Percentiles rank a stretch among this genome's conserved stretches.
These are phyloP conservation scores for Hydractinia echinata DNA, from an alignment of 30 jellyfish, hydroid and myxozoan species.

Conservation along the genomic window DNA sequence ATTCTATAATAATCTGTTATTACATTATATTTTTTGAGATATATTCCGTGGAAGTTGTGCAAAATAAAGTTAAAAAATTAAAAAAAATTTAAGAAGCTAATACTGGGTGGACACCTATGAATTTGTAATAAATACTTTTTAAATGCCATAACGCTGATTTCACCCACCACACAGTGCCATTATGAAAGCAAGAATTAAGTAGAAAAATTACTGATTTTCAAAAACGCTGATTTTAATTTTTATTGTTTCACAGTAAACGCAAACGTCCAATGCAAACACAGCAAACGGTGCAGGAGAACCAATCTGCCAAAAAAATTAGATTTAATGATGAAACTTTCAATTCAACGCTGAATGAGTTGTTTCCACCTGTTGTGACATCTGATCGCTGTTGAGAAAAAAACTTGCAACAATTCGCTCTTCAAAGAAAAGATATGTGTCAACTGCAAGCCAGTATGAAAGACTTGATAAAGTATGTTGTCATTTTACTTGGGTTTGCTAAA, in stretches of 20 bases:
- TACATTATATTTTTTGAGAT: too few relatives aligned
- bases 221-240: background rate
- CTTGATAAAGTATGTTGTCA: background rate
- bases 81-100: too few relatives aligned
- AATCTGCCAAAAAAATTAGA: background rate
- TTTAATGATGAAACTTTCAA: constrained; percentile 10
- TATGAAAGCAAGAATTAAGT: too few relatives aligned
- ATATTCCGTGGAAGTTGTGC: too few relatives aligned
- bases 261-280: constrained; percentile 2
- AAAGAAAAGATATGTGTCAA: constrained; percentile 9
- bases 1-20: too few relatives aligned
- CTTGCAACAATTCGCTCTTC: constrained; percentile 8
- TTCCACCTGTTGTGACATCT: constrained; percentile 29
- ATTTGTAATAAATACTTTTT: too few relatives aligned
- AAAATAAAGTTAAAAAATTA: too few relatives aligned
- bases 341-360: constrained; percentile 19
- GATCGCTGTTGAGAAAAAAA: background rate
- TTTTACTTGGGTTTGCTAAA: too few relatives aligned
- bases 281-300: background rate
- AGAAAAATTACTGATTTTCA: too few relatives aligned
- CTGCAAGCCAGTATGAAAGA: constrained; percentile 16
- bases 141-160: too few relatives aligned
- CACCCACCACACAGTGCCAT: too few relatives aligned
- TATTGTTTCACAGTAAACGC: constrained; percentile 16
- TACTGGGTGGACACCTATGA: too few relatives aligned